These are phyloP conservation scores for Noctua fimbriata DNA, from an alignment of 2,888 invertebrate species.

Conservation along the genomic window DNA sequence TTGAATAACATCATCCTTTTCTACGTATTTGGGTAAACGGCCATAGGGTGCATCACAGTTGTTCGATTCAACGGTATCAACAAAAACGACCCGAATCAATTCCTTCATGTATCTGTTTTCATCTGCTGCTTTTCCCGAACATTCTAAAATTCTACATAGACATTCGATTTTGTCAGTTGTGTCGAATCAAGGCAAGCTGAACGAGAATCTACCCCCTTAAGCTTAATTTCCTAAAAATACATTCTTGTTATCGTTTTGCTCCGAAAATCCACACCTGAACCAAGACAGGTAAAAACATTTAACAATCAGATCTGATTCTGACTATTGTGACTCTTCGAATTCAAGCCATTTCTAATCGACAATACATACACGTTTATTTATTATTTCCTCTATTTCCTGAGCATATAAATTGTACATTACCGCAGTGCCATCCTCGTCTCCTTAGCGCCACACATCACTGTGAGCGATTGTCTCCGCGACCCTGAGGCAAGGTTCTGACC, in stretches of 20 bases:
- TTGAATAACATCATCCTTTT: constrained; percentile 17
- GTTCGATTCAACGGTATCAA: background rate
- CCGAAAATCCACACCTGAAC: background rate
- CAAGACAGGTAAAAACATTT: background rate
- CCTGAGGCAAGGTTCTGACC: constrained; percentile 64
- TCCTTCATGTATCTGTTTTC: background rate
- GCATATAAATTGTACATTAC: constrained; percentile 18
- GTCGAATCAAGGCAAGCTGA: background rate
- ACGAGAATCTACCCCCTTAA: background rate
- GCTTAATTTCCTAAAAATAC: background rate
- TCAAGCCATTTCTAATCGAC: background rate
- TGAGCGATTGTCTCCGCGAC: constrained; percentile 53
- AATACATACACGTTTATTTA: background rate
- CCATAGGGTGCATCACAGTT: background rate
- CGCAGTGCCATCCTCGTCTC: constrained; percentile 19
- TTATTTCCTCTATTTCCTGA: constrained; percentile 10
- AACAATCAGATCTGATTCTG: background rate
- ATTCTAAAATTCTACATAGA: background rate
- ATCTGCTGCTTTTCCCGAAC: background rate
- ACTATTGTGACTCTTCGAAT: background rate
- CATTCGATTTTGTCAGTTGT: background rate
- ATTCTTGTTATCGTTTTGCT: background rate
- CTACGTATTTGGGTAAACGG: background rate
- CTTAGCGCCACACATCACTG: constrained; percentile 49
- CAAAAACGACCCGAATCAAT: background rate